A percentile compares a stretch with the other conserved stretches of the same genome.
phyloP scores from a whole-genome alignment of 2,888 invertebrate species.

The Meta bourneti region DNA sequence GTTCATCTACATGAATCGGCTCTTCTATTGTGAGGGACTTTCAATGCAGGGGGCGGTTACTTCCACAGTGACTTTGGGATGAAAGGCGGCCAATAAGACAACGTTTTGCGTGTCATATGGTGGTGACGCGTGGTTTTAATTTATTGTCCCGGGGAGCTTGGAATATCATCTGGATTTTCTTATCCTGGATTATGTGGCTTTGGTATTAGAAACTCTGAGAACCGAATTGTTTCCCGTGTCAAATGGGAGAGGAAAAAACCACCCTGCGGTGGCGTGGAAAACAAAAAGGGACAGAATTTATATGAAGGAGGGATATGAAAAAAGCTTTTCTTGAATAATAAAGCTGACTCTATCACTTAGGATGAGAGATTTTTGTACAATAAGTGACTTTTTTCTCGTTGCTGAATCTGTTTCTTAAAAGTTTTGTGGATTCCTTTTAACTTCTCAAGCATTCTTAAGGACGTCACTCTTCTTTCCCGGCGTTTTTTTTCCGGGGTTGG shows the following conservation, averaged over 20 bases:
- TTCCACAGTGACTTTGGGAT: conserved; percentile 42
- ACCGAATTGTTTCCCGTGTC: conserved; percentile 37
- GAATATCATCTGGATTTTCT: conserved; percentile 47
- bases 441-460: conserved; percentile 30
- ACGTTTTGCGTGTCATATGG: conserved; percentile 56
- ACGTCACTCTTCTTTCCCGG: conserved; percentile 1
- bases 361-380: conserved; percentile 26
- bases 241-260: conserved; percentile 10
- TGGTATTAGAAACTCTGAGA: conserved; percentile 11
- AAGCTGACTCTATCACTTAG: conserved; percentile 22
- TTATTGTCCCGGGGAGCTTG: conserved; percentile 40
- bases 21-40: conserved; percentile 41
- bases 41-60: conserved; percentile 7
- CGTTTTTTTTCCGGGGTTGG: not conserved
- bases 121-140: conserved; percentile 45
- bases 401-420: not conserved
- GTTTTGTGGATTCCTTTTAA: conserved; percentile 23
- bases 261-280: conserved; percentile 2
- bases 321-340: conserved; percentile 45
- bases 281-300: conserved; percentile 34
- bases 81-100: conserved; percentile 50
- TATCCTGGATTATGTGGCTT: conserved; percentile 28
- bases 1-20: conserved; percentile 54
- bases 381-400: conserved; percentile 38
- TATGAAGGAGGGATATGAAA: conserved; percentile 24